These are phyloP conservation scores for Mystacornis crossleyi DNA, from an alignment of 2,113 vertebrate genomes.

Conservation along the genomic window DNA sequence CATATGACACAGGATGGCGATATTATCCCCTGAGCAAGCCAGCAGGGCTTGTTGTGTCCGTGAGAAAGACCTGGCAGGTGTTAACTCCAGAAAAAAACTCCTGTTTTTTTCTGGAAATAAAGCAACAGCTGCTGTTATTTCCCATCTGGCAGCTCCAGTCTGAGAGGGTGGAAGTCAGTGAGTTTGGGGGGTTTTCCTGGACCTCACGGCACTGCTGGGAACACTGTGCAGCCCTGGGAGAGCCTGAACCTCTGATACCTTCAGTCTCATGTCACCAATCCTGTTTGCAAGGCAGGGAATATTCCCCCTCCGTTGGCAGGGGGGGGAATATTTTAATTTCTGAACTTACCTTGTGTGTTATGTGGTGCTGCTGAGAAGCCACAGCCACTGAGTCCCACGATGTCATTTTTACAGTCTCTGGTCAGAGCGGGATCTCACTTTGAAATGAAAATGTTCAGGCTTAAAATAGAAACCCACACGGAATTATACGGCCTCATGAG, in stretches of 20 bases:
- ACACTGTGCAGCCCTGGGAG: fast-evolving
- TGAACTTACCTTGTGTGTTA: not conserved
- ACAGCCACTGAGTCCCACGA: not conserved
- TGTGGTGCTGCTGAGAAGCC: not conserved
- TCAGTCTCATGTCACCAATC: not conserved
- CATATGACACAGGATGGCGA: not conserved
- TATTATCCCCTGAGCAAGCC: not conserved
- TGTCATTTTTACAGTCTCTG: not conserved
- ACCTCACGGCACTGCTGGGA: not conserved
- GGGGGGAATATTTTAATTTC: not conserved
- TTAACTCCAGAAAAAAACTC: fast-evolving
- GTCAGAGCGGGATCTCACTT: not conserved
- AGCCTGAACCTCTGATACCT: not conserved
- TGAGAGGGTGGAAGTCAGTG: too few species aligned
- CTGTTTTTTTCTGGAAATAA: not conserved
- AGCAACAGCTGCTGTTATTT: not conserved
- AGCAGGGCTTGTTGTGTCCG: fast-evolving
- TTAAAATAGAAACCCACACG: not conserved
- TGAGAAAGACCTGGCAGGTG: fast-evolving
- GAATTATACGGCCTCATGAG: not conserved
- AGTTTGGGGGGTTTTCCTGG: not conserved
- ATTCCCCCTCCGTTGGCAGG: not conserved
- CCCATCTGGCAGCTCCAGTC: fast-evolving
- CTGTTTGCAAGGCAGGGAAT: not conserved
- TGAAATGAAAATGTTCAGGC: not conserved